Evolutionary conservation across 2,797 vertebrate genomes (phyloP), one percentile per base, ranked within the genome.

Genomic region (Micrastur ruficollis): DNA sequence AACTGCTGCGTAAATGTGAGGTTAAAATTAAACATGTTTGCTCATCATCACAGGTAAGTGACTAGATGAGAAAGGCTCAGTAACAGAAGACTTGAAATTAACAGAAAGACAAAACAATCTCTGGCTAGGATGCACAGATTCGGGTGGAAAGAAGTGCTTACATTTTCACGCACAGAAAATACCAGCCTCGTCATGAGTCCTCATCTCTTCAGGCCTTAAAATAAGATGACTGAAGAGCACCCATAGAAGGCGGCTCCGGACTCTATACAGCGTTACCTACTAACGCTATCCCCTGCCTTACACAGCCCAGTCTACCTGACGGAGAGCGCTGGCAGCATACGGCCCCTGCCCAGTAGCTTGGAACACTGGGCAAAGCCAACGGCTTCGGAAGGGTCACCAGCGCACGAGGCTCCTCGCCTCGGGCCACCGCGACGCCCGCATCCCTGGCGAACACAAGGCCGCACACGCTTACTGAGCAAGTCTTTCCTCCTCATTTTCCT

Each of bases 401-500:
- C 36, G 36, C 36, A 8, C 36, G 36, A 9, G 36, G 36, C 36
- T 8, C 36, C 36, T 8, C 36, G 36, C 36, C 36, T 36, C 36
- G 9, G 36, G 42, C 42, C 42, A 16, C 42, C 42, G 36, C 36
- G 8, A 36, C 36, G 36, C 36, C 36, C 36, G 36, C 36, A 36
- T 8, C 36, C 36, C 36, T 36, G 36, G 36, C 36, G 8, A 36
- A 36, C 36, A 36, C 36, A 12, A 38, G 26, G 2, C 40, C 61
- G 8, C 5, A 1, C 16, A 26, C 50, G 83, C 94, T 96, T 67
- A 97, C 96, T 38, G 5, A 97, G 87, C 50, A 98, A 73, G 20
- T 98, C 98, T 20, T 96, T 97, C 4, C 98, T 96, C 5, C 55
- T 95, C 14, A 98, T 98, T 11, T 95, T 98, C 47, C 98, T 98